Evolutionary conservation across 2,888 invertebrate genomes (phyloP).

Genomic region (Liposcelis brunnea): DNA sequence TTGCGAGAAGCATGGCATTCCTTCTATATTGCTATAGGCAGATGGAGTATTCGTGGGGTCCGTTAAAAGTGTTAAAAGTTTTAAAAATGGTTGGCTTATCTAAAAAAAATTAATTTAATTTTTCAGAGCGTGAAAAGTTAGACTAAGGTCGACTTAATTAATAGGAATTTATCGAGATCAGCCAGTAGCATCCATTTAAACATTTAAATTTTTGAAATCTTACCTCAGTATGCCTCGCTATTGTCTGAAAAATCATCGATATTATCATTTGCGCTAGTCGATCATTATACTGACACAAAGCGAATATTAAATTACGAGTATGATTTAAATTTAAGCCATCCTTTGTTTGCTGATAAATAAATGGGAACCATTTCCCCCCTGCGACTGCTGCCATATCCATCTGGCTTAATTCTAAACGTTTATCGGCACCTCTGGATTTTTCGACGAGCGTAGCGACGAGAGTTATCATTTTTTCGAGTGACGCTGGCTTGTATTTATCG

Average conservation of each 20-base stretch:
- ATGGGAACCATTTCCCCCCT: slow-evolving; percentile 83
- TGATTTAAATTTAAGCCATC: slow-evolving; percentile 85
- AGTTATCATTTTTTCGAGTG: slow-evolving; percentile 89
- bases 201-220: too few species aligned
- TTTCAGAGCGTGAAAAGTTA: too few species aligned
- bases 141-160: too few species aligned
- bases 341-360: slow-evolving; percentile 85
- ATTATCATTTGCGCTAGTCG: slow-evolving; percentile 74
- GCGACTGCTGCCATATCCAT: slow-evolving; percentile 68
- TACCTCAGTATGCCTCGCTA: slow-evolving; percentile 79
- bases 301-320: slow-evolving; percentile 79
- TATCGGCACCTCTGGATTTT: slow-evolving; percentile 63
- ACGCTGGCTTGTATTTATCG: slow-evolving; percentile 73
- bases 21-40: slow-evolving; percentile 43
- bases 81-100: slow-evolving; percentile 82
- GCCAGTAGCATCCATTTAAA: too few species aligned
- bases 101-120: too few species aligned
- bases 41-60: slow-evolving; percentile 43
- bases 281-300: slow-evolving; percentile 81
- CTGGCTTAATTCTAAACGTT: slow-evolving; percentile 48
- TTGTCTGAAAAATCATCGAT: slow-evolving; percentile 77
- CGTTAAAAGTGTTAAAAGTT: slow-evolving; percentile 70
- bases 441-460: slow-evolving; percentile 77
- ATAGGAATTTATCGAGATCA: too few species aligned
- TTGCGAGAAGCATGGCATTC: slow-evolving; percentile 81